phyloP scores from a whole-genome alignment of 2,113 vertebrate genomes.

The Psilopsiagon aymara region DNA sequence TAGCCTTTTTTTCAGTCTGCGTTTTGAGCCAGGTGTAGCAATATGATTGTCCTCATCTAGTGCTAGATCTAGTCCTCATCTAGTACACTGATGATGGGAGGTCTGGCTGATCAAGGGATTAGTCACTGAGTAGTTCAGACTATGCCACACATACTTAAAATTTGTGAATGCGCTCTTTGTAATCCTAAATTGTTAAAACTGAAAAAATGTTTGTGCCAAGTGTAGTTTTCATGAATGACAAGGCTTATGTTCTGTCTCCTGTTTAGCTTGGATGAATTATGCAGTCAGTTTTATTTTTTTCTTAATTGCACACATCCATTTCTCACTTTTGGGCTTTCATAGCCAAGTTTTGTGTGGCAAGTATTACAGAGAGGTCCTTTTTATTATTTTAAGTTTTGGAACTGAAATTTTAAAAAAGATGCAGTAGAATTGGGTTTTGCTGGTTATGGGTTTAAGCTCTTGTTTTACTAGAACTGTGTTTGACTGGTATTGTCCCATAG shows the following conservation, averaged over 20 bases:
- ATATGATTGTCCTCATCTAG: background rate
- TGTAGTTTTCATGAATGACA: conserved; percentile 33
- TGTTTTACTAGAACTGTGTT: background rate
- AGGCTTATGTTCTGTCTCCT: background rate
- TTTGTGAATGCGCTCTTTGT: conserved; percentile 43
- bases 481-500: background rate
- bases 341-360: background rate
- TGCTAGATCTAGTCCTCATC: background rate
- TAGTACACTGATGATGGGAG: background rate
- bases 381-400: background rate
- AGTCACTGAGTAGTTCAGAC: conserved; percentile 16
- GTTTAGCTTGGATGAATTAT: conserved; percentile 20
- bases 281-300: background rate
- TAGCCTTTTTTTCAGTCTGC: background rate
- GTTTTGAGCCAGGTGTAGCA: background rate
- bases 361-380: background rate
- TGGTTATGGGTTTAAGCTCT: background rate
- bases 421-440: background rate
- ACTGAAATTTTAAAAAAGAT: background rate
- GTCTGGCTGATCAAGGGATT: conserved; percentile 17
- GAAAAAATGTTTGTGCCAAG: background rate
- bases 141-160: background rate
- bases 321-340: background rate
- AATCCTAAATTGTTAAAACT: conserved; percentile 12
- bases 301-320: conserved; percentile 1